Evolutionary conservation across 2,797 vertebrate genomes (phyloP), one percentile per base, ranked within the genome.

Genomic region (Cirrhinus mrigala): DNA sequence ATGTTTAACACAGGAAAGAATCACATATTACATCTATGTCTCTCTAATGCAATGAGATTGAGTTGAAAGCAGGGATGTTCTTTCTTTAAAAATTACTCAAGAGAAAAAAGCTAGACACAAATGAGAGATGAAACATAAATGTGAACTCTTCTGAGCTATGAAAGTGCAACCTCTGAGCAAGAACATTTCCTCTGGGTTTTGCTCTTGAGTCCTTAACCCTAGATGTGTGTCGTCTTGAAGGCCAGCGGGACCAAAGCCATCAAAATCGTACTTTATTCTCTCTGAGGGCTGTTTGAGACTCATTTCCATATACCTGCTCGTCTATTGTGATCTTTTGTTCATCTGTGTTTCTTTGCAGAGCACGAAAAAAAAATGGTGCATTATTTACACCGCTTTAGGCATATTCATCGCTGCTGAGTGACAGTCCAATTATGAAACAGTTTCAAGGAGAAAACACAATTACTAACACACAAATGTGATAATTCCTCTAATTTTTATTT

Each of bases 381-480:
- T 60, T 79, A 79, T 79, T 79, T 79, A 50, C 24, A 33, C 8
- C 8, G 27, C 24, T 85, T 79, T 20, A 2, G 79, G 46, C 71
- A 74, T 71, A 29, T 68, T 54, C 80, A 69, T 81, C 33, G 71
- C 16, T 24, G 54, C 20, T 54, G 62, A 87, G 60, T 89, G 80
- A 85, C 87, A 85, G 85, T 73, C 69, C 64, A 77, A 89, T 91
- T 87, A 87, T 46, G 29, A 74, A 86, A 24, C 69, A 66, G 62
- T 89, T 84, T 88, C 58, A 79, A 82, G 44, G 40, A 14, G 66
- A 68, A 87, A 74, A 82, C 69, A 81, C 82, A 90, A 85, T 88
- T 90, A 84, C 75, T 37, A 81, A 81, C 20, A 76, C 40, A 64
- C 9, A 62, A 81, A 73, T 20, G 16, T 29, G 62, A 87, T 60